phyloP scores from a whole-genome alignment of 2,797 vertebrate genomes.

The Acropternis orthonyx region DNA sequence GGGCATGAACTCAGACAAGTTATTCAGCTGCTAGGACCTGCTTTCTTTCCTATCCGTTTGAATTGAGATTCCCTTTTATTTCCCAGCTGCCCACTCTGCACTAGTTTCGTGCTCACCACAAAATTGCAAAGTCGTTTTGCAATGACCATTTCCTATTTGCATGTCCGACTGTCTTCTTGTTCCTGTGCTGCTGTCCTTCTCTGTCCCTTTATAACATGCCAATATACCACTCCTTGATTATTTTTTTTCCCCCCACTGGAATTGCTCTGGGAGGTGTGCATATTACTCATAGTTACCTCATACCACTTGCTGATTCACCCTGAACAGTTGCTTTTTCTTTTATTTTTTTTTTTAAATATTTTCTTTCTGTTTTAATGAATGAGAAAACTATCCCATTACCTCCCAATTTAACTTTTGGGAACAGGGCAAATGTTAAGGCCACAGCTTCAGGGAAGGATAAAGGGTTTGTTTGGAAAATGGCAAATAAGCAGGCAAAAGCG shows the following conservation, averaged over 20 bases:
- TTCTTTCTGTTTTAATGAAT: not conserved
- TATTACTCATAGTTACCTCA: not conserved
- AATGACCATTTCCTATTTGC: not conserved
- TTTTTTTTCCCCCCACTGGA: not conserved
- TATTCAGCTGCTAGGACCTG: not conserved
- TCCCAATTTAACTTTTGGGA: not conserved
- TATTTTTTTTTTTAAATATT: not conserved
- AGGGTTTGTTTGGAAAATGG: not conserved
- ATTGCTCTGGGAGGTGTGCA: not conserved
- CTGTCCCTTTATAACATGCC: not conserved
- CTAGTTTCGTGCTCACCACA: not conserved
- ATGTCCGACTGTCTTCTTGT: not conserved
- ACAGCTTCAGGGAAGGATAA: not conserved
- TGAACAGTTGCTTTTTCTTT: not conserved
- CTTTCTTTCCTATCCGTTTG: not conserved
- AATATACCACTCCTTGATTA: not conserved
- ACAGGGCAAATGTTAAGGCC: not conserved
- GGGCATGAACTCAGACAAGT: not conserved
- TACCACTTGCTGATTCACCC: slow-evolving; percentile 9
- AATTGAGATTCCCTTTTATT: not conserved
- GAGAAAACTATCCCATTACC: not conserved
- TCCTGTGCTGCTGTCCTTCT: not conserved
- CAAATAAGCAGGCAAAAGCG: not conserved
- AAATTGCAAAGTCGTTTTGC: not conserved
- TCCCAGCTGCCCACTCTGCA: not conserved